Conservation (phyloP, 1,140 invertebrate genomes). For the Nixonia krombeini region DNA sequence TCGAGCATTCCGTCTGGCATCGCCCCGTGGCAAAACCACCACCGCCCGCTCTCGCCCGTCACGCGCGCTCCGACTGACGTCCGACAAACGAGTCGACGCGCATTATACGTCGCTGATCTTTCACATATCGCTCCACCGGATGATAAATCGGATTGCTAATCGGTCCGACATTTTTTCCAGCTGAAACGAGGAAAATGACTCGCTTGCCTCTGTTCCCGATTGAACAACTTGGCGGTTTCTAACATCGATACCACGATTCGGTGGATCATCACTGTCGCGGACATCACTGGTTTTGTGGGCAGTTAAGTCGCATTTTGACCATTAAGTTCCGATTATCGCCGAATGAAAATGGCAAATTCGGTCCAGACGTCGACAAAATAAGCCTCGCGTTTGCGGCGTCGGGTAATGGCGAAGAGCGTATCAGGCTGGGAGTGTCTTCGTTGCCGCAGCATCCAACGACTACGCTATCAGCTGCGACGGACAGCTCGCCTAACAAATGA, state of each 20-base stretch:
- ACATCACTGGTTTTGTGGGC: too few species aligned
- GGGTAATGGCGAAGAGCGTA: slow-evolving; percentile 47
- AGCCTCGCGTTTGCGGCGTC: slow-evolving; percentile 40
- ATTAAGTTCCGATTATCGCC: slow-evolving; percentile 46
- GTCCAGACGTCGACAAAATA: slow-evolving; percentile 49
- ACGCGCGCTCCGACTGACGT: neutral
- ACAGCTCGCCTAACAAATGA: slow-evolving; percentile 67
- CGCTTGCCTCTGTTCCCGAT: too few species aligned
- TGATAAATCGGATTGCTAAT: too few species aligned
- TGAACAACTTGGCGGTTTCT: too few species aligned
- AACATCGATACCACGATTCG: too few species aligned
- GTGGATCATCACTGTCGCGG: too few species aligned
- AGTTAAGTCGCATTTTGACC: slow-evolving; percentile 38
- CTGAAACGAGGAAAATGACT: too few species aligned
- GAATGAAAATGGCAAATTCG: slow-evolving; percentile 49
- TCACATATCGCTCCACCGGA: too few species aligned
- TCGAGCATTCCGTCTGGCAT: slow-evolving; percentile 26
- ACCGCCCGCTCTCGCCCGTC: neutral
- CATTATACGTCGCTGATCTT: neutral
- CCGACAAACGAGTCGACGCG: slow-evolving; percentile 6
- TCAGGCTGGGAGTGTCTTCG: slow-evolving; percentile 47
- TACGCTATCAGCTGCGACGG: slow-evolving; percentile 63
- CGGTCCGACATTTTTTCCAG: too few species aligned
- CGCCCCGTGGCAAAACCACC: slow-evolving; percentile 15
- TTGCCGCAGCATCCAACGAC: slow-evolving; percentile 51